These are phyloP conservation scores for Cherax quadricarinatus DNA, from an alignment of 1,140 invertebrate species.

Conservation along the genomic window DNA sequence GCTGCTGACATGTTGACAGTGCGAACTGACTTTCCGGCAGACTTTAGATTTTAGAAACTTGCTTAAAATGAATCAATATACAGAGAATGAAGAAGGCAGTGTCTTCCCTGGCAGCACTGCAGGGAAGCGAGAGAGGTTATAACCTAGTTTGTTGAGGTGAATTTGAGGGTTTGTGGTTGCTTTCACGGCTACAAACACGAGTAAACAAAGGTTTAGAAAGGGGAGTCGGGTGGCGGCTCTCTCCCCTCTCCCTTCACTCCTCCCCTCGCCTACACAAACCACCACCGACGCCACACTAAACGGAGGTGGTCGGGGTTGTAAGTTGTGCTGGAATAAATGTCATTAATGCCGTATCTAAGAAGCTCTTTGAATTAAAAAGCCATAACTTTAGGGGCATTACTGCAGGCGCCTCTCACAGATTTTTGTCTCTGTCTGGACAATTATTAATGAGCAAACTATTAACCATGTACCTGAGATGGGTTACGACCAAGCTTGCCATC, in stretches of 20 bases:
- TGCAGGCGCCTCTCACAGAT: too few relatives aligned
- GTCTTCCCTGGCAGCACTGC: constrained; percentile 41
- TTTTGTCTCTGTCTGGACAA: too few relatives aligned
- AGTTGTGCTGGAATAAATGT: too few relatives aligned
- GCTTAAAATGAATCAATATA: neutral
- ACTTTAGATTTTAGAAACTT: neutral
- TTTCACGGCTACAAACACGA: constrained; percentile 63
- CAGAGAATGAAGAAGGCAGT: neutral
- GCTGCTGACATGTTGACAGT: neutral
- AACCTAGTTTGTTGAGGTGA: constrained; percentile 70
- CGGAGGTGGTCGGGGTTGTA: neutral
- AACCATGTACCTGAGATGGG: too few relatives aligned
- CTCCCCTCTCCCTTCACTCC: neutral
- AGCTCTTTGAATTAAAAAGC: too few relatives aligned
- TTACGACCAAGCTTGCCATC: too few relatives aligned
- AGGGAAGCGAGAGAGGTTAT: constrained; percentile 56
- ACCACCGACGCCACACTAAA: neutral
- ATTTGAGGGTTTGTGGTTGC: constrained; percentile 66
- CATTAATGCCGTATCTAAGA: too few relatives aligned
- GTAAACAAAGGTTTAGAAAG: constrained; percentile 60
- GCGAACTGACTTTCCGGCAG: neutral
- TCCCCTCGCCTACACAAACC: neutral
- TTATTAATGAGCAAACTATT: too few relatives aligned
- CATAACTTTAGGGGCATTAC: too few relatives aligned
- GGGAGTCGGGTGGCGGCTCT: constrained; percentile 1